Evolutionary conservation across 92 coral and sea anemone species (phyloP), one percentile per base, ranked within the genome.

Genomic region (Parazoanthus darwini): DNA sequence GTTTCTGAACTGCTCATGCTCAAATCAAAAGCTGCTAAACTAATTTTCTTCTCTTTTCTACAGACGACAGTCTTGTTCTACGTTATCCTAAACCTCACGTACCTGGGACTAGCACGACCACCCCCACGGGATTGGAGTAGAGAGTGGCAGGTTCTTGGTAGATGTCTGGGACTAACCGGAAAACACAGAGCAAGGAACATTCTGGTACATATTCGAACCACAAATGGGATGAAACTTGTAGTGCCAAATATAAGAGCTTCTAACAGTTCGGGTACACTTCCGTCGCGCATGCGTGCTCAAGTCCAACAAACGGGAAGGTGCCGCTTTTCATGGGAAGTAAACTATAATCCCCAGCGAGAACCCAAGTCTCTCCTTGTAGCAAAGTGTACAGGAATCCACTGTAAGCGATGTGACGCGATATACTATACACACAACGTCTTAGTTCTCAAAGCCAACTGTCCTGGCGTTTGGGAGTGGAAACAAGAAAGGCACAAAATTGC

Each of bases 381-480:
- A 38, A 82, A 39, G 48, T 82, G 86, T 38, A 65, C 23, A 59
- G 86, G 74, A 10, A 82, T 10, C 0, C 86, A 65, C 20, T 82
- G 86, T n/a, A 65, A 23, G 20, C 8, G 15, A 25, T 82, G 86
- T 23, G 33, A 15, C 29, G 16, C 86, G 39, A 82, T 82, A 29
- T 63, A 36, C 75, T 82, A 82, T 48, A 82, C 54, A 3, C 86
- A 82, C 37, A 43, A 67, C 35, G 86, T 82, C 8, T 70, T 82
- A 54, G 0, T 82, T 22, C 66, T 38, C 74, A 82, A 82, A 37
- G 75, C 50, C 11, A 39, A 65, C 74, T 82, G 86, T 63, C 54
- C 86, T 37, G 86, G 42, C 42, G 42, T 38, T 38, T 38, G 42
- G 42, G 42, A 38, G 42, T 38, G 42, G 42, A 38, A 38, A 3